Evolutionary conservation across 2,797 vertebrate genomes (phyloP).

Genomic region (Notoglanidium macrostoma): DNA sequence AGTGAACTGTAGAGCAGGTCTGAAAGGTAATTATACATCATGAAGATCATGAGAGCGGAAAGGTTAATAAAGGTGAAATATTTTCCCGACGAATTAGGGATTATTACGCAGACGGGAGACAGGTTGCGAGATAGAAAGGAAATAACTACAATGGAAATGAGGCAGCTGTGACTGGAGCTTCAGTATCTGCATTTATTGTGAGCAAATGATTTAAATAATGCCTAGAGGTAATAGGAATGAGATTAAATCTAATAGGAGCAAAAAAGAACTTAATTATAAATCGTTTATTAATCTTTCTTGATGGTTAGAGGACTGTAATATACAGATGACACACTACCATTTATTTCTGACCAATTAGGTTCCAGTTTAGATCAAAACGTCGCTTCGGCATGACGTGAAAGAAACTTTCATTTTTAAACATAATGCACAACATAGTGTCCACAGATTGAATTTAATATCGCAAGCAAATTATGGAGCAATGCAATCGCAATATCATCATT

Average conservation of each 20-base stretch:
- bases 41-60: slow-evolving; percentile 14
- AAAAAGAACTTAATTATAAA: background rate
- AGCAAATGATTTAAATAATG: background rate
- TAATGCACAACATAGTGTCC: background rate
- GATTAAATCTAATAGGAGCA: background rate
- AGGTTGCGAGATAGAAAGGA: background rate
- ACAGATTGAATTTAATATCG: background rate
- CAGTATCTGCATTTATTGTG: background rate
- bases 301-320: background rate
- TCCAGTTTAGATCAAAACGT: background rate
- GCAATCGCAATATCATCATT: background rate
- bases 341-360: background rate
- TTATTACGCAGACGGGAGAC: slow-evolving; percentile 16
- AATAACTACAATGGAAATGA: background rate
- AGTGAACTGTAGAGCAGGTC: slow-evolving; percentile 6
- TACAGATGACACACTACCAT: background rate
- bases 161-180: slow-evolving; percentile 3
- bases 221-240: too few species aligned
- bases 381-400: background rate
- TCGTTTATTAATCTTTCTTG: background rate
- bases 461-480: background rate
- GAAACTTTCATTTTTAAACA: background rate
- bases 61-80: slow-evolving; percentile 26
- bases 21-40: slow-evolving; percentile 38
- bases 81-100: slow-evolving; percentile 23